A percentile compares a stretch with the other conserved stretches of the same genome.
phyloP scores from a whole-genome alignment of 2,113 vertebrate genomes.

The Caranx melampygus region DNA sequence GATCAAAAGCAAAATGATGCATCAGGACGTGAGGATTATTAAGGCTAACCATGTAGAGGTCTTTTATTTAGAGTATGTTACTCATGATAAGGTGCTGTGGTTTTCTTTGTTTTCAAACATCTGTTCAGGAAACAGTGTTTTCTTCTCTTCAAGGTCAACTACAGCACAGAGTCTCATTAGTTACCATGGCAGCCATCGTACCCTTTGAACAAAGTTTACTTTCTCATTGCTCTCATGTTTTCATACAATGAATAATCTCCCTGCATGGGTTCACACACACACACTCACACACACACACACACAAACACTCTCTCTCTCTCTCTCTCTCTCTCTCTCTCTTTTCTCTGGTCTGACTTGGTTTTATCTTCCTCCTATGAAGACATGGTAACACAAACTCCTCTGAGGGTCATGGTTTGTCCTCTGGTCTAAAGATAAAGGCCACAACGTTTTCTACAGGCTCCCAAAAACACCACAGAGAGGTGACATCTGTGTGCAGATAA shows the following conservation, averaged over 20 bases:
- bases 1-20: constrained; percentile 23
- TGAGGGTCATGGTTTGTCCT: constrained; percentile 6
- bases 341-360: constrained; percentile 3
- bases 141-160: constrained; percentile 51
- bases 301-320: too few species aligned
- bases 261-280: neutral
- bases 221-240: neutral
- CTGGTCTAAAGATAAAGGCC: constrained; percentile 47
- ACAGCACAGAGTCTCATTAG: neutral
- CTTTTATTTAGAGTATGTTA: constrained; percentile 28
- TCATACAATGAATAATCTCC: neutral
- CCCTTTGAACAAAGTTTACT: neutral
- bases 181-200: constrained; percentile 1
- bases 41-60: neutral
- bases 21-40: constrained; percentile 21
- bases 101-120: constrained; percentile 58
- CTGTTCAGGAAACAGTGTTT: constrained; percentile 59
- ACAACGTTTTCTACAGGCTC: neutral
- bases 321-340: too few species aligned
- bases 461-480: constrained; percentile 25
- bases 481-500: constrained; percentile 52
- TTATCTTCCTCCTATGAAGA: neutral
- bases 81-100: constrained; percentile 36
- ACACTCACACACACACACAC: too few species aligned
- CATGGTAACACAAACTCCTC: neutral